These are phyloP conservation scores for Conus betulinus DNA, from an alignment of 1,140 invertebrate species.

Conservation along the genomic window DNA sequence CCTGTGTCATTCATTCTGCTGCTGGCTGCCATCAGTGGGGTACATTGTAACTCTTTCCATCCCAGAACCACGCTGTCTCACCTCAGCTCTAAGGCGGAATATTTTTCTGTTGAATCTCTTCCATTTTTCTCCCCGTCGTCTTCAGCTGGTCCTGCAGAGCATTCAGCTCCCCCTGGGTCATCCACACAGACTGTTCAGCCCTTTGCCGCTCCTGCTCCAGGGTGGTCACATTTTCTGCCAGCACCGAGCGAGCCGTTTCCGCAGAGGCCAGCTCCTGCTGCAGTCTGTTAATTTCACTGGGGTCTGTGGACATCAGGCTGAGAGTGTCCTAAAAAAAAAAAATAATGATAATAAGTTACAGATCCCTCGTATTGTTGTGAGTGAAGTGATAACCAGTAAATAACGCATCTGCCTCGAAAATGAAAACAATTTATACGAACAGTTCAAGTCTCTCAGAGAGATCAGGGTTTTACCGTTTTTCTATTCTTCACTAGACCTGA, in stretches of 20 bases:
- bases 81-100: constrained; percentile 62
- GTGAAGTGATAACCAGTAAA: not conserved
- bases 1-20: too few relatives aligned
- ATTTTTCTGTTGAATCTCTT: constrained; percentile 61
- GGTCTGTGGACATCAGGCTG: constrained; percentile 49
- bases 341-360: not conserved
- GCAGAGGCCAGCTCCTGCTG: constrained; percentile 46
- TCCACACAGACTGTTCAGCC: constrained; percentile 53
- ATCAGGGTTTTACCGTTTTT: not conserved
- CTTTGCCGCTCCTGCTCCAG: constrained; percentile 58
- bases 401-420: not conserved
- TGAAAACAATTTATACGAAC: not conserved
- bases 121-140: constrained; percentile 61
- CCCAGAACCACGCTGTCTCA: not conserved
- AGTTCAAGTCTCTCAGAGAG: not conserved
- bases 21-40: too few relatives aligned
- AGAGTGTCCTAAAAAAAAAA: constrained; percentile 44
- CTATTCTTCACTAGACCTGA: not conserved
- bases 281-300: constrained; percentile 48
- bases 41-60: too few relatives aligned
- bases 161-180: constrained; percentile 52
- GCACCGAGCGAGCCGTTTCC: constrained; percentile 45
- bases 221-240: constrained; percentile 49
- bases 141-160: constrained; percentile 73
- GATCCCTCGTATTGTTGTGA: not conserved